Percentiles rank a stretch among this genome's conserved stretches.
phyloP scores from a whole-genome alignment of 2,888 invertebrate species.

The Dione juno region DNA sequence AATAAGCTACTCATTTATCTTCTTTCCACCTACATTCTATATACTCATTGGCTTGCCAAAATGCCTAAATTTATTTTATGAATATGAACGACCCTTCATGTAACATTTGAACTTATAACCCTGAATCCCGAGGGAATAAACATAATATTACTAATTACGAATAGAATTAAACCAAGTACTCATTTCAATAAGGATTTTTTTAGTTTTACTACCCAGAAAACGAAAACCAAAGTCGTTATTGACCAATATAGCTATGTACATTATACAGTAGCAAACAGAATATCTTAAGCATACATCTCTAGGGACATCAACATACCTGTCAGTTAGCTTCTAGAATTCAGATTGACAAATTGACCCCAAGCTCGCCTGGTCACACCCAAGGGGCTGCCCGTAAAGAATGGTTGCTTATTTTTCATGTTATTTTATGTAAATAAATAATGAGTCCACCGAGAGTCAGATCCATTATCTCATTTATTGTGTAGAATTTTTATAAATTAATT shows the following conservation, averaged over 20 bases:
- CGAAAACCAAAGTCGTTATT: background rate
- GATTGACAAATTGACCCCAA: conserved; percentile 48
- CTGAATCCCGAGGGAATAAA: too few relatives aligned
- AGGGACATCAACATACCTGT: conserved; percentile 29
- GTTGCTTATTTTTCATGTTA: conserved; percentile 39
- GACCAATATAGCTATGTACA: background rate
- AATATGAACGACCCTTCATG: too few relatives aligned
- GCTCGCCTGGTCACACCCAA: conserved; percentile 33
- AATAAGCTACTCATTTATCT: too few relatives aligned
- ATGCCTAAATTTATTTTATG: too few relatives aligned
- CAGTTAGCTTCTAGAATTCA: conserved; percentile 38
- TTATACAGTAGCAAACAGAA: background rate
- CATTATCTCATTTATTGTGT: conserved; percentile 15
- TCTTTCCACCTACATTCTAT: too few relatives aligned
- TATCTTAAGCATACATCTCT: background rate
- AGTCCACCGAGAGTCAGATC: conserved; percentile 34
- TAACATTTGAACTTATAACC: too few relatives aligned
- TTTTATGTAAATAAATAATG: conserved; percentile 44
- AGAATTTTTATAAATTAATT: conserved; percentile 12
- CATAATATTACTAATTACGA: too few relatives aligned
- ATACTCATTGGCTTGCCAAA: too few relatives aligned
- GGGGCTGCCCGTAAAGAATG: conserved; percentile 33
- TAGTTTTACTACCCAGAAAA: background rate
- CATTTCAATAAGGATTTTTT: too few relatives aligned
- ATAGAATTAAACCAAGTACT: too few relatives aligned